Evolutionary conservation across 2,888 invertebrate genomes (phyloP).

Genomic region (Alsophila aescularia): DNA sequence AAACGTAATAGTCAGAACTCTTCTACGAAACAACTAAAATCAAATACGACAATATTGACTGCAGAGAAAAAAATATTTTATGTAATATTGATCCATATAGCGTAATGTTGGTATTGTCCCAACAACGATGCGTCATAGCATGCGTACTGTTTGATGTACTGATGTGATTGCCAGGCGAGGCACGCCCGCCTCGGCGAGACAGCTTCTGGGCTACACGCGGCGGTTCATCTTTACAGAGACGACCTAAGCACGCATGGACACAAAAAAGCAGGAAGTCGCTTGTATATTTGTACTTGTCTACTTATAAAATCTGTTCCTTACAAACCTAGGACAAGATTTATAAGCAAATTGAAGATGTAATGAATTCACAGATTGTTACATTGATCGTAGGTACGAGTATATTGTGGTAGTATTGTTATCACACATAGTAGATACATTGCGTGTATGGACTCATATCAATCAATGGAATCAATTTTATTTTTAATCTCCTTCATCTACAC

Average conservation of each 20-base stretch:
- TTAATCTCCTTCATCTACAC: too few species aligned
- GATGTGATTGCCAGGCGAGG: conserved; percentile 29
- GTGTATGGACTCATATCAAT: too few species aligned
- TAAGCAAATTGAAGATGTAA: conserved; percentile 8
- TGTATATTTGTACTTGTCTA: conserved; percentile 21
- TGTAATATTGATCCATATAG: conserved; percentile 49
- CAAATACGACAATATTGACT: conserved; percentile 26
- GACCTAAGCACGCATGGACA: conserved; percentile 31
- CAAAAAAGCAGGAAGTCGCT: conserved; percentile 26
- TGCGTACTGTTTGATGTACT: conserved; percentile 10
- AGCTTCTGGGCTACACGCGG: conserved; percentile 36
- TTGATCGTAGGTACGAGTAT: not conserved
- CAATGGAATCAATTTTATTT: too few species aligned
- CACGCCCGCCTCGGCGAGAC: conserved; percentile 34
- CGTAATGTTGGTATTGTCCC: conserved; percentile 28
- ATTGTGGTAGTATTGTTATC: not conserved
- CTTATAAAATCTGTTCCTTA: conserved; percentile 22
- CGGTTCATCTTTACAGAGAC: conserved; percentile 34
- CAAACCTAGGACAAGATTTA: conserved; percentile 19
- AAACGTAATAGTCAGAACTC: not conserved
- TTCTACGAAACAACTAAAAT: conserved; percentile 13
- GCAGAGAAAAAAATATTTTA: conserved; percentile 27
- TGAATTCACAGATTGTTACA: not conserved
- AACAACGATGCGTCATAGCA: conserved; percentile 18
- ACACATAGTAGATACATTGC: too few species aligned